A percentile compares a stretch with the other conserved stretches of the same genome.
phyloP scores from a whole-genome alignment of 2,888 invertebrate genomes.

The Rhamnusium bicolor region DNA sequence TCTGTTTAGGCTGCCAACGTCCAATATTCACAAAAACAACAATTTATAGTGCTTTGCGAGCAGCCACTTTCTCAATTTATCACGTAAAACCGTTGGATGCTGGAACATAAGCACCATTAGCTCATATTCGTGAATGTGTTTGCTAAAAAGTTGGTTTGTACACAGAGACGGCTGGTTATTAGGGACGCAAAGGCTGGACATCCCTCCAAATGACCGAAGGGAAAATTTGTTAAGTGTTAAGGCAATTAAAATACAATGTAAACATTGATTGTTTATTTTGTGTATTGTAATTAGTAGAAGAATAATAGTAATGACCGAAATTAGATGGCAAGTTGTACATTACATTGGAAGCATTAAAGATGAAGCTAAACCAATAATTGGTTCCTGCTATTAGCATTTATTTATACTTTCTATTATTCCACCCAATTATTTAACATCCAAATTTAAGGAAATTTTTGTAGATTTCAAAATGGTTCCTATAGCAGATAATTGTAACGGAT shows the following conservation, averaged over 20 bases:
- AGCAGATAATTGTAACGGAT: too few relatives aligned
- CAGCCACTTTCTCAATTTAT: slow-evolving; percentile 9
- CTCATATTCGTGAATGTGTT: slow-evolving; percentile 2
- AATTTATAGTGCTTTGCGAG: not conserved
- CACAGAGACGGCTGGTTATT: not conserved
- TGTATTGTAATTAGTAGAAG: too few relatives aligned
- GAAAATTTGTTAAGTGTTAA: not conserved
- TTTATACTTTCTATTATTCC: too few relatives aligned
- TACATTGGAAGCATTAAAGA: too few relatives aligned
- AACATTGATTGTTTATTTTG: too few relatives aligned
- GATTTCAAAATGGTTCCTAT: too few relatives aligned
- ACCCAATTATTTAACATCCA: too few relatives aligned
- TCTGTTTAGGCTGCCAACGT: not conserved
- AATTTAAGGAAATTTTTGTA: too few relatives aligned
- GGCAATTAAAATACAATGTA: not conserved
- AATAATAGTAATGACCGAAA: too few relatives aligned
- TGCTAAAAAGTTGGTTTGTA: slow-evolving; percentile 1
- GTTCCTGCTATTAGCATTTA: too few relatives aligned
- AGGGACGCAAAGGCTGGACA: not conserved
- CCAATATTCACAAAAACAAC: not conserved
- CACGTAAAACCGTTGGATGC: not conserved
- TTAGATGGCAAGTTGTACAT: too few relatives aligned
- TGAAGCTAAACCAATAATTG: too few relatives aligned
- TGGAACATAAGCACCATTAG: not conserved
- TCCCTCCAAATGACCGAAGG: not conserved